Percentiles rank a stretch among this genome's conserved stretches.
Conservation (phyloP, 30 jellyfish, hydroid and myxozoan genomes). For the Aurelia coerulea region DNA sequence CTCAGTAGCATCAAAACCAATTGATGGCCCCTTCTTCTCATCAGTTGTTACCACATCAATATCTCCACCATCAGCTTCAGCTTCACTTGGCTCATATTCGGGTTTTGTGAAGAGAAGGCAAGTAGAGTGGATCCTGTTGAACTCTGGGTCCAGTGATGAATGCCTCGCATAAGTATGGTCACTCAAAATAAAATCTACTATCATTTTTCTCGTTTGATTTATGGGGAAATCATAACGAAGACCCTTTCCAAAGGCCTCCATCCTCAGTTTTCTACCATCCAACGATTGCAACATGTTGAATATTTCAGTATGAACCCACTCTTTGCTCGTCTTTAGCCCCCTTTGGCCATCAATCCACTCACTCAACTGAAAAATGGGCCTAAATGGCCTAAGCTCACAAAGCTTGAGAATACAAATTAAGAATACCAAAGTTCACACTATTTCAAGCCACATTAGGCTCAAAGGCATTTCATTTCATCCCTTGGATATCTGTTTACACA, state of each 20-base stretch:
- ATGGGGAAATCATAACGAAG: constrained; percentile 32
- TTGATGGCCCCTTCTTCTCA: constrained; percentile 2
- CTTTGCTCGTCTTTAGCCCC: background rate
- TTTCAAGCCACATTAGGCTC: no score
- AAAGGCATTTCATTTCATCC: no score
- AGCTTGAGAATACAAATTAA: background rate
- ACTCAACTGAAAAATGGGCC: background rate
- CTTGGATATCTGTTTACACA: no score
- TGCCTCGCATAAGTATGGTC: constrained; percentile 84
- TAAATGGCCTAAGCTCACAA: background rate
- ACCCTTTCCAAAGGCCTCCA: constrained; percentile 27
- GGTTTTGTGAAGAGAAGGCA: constrained; percentile 39
- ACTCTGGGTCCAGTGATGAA: constrained; percentile 78
- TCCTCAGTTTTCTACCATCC: constrained; percentile 36
- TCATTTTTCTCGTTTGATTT: constrained; percentile 23
- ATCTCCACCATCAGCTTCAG: constrained; percentile 8
- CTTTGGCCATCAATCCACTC: constrained; percentile 2
- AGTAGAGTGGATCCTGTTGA: constrained; percentile 71
- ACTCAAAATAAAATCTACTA: constrained; percentile 56
- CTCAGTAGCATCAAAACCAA: constrained; percentile 68
- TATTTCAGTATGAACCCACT: background rate
- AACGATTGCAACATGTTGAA: background rate
- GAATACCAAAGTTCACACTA: no score
- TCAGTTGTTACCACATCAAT: constrained; percentile 42
- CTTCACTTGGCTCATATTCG: constrained; percentile 1